phyloP scores from a whole-genome alignment of 2,888 invertebrate genomes.

The Tiphia femorata region DNA sequence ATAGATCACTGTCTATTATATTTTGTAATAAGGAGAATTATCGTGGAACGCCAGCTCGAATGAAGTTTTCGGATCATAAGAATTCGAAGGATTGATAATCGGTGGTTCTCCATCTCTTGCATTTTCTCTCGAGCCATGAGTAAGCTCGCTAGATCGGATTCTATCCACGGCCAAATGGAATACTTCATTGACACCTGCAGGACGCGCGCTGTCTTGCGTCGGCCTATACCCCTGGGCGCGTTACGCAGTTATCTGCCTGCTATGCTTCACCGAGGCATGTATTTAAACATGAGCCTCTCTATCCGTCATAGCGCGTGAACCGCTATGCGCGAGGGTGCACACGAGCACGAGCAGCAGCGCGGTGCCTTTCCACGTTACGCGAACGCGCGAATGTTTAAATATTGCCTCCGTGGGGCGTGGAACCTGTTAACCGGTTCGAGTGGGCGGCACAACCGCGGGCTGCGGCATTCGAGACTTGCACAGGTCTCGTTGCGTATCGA shows the following conservation, averaged over 20 bases:
- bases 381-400: constrained; percentile 31
- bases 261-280: constrained; percentile 36
- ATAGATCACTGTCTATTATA: too few relatives aligned
- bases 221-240: constrained; percentile 56
- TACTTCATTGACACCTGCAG: constrained; percentile 52
- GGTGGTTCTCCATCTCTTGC: too few relatives aligned
- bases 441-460: constrained; percentile 36
- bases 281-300: constrained; percentile 57
- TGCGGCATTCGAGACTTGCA: constrained; percentile 13
- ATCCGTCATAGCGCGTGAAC: constrained; percentile 29
- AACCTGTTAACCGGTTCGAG: constrained; percentile 56
- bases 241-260: constrained; percentile 37
- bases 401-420: constrained; percentile 41
- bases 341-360: background rate
- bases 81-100: too few relatives aligned
- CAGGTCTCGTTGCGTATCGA: constrained; percentile 9
- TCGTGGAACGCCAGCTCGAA: too few relatives aligned
- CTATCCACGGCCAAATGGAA: constrained; percentile 24
- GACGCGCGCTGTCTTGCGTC: constrained; percentile 31
- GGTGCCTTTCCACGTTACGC: background rate
- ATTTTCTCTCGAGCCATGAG: too few relatives aligned
- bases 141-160: too few relatives aligned
- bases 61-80: too few relatives aligned
- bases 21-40: too few relatives aligned
- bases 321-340: constrained; percentile 4